Base-by-base conservation (phyloP, 1,140 invertebrate species). In the Augochlora pura region DNA sequence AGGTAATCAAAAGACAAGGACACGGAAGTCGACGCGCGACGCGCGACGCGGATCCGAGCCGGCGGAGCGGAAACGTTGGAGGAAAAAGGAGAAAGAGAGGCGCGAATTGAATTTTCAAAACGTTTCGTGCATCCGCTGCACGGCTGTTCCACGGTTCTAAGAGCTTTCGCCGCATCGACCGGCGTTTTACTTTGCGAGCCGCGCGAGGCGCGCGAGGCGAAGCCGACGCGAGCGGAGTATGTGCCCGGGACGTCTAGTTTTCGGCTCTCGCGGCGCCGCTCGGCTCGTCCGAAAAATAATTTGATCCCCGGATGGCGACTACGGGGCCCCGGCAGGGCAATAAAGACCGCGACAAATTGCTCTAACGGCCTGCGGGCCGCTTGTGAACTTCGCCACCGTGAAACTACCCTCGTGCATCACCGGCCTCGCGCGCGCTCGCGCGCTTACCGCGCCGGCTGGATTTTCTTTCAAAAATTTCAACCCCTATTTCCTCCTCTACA, bases 301-400 rank as follows among this genome's bases (percentile, higher is more conserved):
- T 88, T 87, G 80, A 76, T 77, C 72, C 72, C 85, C 66, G 68
- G 66, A 66, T 72, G 68, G 71, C 78, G 57, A 83, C 84, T 84
- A 74, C 70, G 72, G 72, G 62, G 71, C 79, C 62, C 80, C 80
- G 39, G 39, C 39, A 42, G 39, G 9, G 39, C 83, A 81, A 86
- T 88, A 87, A 88, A 88, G 85, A 86, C 75, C 60, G 82, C 71
- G 87, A 88, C 83, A 85, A 87, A 88, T 88, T 88, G 85, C 77
- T 87, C 85, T 81, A 81, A 77, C 74, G 72, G 60, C 71, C 64
- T 74, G 62, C 77, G 68, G 73, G 2, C 46, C 79, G 71, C 65
- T 23, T 49, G 74, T 60, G 59, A 86, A 86, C 80, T 86, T 82
- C 69, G 77, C 60, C 72, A 63, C 68, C 68, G 46, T 65, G 75